Conservation (phyloP, 2,888 invertebrate species). For the Matsumyia berberina region DNA sequence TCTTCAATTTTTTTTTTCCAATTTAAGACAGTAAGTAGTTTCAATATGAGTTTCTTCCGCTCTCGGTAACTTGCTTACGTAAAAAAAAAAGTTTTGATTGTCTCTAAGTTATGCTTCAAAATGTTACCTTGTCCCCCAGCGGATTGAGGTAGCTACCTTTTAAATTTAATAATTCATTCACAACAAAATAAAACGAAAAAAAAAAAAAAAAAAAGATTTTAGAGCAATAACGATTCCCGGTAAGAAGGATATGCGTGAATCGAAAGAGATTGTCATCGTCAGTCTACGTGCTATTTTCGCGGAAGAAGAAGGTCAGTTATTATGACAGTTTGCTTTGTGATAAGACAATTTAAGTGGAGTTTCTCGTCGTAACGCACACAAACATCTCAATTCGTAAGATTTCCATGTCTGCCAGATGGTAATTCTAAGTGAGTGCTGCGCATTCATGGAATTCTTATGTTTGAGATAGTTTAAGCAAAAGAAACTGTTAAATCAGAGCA, state of each 20-base stretch:
- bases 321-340: constrained; percentile 47
- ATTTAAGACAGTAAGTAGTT: background rate
- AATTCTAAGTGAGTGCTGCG: background rate
- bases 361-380: constrained; percentile 16
- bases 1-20: background rate
- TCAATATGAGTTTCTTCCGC: constrained; percentile 21
- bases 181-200: background rate
- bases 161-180: constrained; percentile 31
- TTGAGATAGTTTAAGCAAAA: constrained; percentile 2
- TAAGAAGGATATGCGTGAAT: background rate
- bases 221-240: background rate
- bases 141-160: constrained; percentile 12
- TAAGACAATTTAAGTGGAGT: constrained; percentile 19
- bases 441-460: background rate
- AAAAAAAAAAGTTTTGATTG: too few relatives aligned
- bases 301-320: background rate
- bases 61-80: constrained; percentile 33
- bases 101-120: too few relatives aligned
- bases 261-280: background rate
- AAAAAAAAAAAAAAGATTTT: background rate
- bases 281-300: background rate
- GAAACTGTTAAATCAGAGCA: too few relatives aligned
- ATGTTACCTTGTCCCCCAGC: too few relatives aligned
- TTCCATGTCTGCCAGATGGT: background rate
- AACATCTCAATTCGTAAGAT: constrained; percentile 5